Base-by-base conservation (phyloP, 2,113 vertebrate genomes). In the Chionomys nivalis region DNA sequence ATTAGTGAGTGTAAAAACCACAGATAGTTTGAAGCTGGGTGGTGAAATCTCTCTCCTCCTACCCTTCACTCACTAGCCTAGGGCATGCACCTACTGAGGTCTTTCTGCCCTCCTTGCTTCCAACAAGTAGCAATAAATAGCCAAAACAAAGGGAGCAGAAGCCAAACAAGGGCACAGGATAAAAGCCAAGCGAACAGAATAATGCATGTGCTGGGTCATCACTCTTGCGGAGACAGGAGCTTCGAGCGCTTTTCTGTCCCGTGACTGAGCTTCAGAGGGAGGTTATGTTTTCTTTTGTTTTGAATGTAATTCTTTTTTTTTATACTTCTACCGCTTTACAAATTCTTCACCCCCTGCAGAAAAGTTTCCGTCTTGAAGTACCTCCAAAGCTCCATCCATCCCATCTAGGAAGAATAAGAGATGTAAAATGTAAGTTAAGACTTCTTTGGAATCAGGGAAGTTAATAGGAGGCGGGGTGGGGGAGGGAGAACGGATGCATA, bases 111-210 rank as follows among this genome's bases (percentile, higher is more conserved):
- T 47, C 47, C 63, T 78, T 21, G 79, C 49, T 88, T 44, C 70
- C 63, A 63, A 81, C 39, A 81, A 76, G 76, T 49, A 61, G 76
- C 72, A 90, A 88, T 61, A 86, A 94, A 87, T 58, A 87, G 93
- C 66, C 86, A n/a, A 85, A 90, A 82, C 90, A 90, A 88, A 94
- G 58, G 55, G 72, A 87, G 93, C 89, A 65, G 79, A 24, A 87
- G 65, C 90, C 89, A 79, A 92, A 70, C 39, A 24, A 65, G 63
- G 87, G 61, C 55, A 66, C 92, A 7, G 75, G 90, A 49, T 14
- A 68, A 90, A 61, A 58, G 95, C 83, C 92, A 93, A 87, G 44
- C 7, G 58, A 68, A 65, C 76, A n/a, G 96, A 93, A 88, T 63
- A 77, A 85, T 52, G 93, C 70, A 4, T 49, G 73, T 26, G 72